Evolutionary conservation across 2,113 vertebrate genomes (phyloP).

Genomic region (Chaetorhynchus papuensis): DNA sequence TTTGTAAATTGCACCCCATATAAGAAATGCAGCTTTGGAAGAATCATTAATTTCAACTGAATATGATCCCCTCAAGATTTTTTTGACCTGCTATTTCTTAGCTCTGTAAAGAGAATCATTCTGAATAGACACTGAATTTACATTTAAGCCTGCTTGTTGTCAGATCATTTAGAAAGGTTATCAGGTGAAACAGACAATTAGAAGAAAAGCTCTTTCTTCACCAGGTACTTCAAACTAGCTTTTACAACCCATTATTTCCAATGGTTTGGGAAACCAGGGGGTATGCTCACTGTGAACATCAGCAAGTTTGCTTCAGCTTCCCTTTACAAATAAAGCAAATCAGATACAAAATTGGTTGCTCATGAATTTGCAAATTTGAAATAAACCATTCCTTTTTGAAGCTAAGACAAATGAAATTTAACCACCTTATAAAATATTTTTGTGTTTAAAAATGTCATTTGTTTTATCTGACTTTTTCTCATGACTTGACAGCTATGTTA

Average conservation of each 20-base stretch:
- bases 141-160: not conserved
- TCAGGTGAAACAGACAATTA: not conserved
- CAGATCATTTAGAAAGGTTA: not conserved
- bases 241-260: not conserved
- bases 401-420: not conserved
- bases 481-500: slow-evolving; percentile 12
- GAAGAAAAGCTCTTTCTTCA: not conserved
- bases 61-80: not conserved
- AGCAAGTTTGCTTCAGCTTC: not conserved
- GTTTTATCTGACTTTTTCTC: not conserved
- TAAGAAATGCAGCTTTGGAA: not conserved
- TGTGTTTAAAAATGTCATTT: not conserved
- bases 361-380: not conserved
- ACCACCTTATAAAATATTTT: not conserved
- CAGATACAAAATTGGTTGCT: not conserved
- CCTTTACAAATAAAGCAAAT: not conserved
- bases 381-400: not conserved
- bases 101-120: not conserved
- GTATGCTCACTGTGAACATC: not conserved
- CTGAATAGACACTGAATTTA: not conserved
- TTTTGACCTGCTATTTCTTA: not conserved
- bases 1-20: not conserved
- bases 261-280: not conserved
- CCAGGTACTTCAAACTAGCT: not conserved
- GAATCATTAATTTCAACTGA: not conserved